Percentiles rank a stretch among this genome's conserved stretches.
Conservation (phyloP, 2,113 vertebrate genomes). For the Larimichthys polyactis region DNA sequence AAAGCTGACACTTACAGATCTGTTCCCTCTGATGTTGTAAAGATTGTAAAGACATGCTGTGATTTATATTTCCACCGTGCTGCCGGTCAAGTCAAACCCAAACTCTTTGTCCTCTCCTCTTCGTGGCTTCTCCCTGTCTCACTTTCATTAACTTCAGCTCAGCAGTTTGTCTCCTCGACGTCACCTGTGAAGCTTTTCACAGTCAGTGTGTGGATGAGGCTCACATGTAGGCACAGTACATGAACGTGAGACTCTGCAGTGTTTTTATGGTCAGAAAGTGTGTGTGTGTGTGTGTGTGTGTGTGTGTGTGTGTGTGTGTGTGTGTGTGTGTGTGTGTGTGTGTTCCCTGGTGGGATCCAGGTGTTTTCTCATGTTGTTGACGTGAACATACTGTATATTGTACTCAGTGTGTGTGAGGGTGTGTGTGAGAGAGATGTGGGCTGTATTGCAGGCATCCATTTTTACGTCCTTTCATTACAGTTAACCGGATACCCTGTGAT, state of each 20-base stretch:
- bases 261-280: constrained; percentile 12
- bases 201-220: fast-evolving
- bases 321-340: neutral
- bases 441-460: constrained; percentile 47
- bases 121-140: neutral
- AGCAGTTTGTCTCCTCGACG: neutral
- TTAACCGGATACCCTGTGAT: constrained; percentile 59
- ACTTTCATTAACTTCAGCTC: neutral
- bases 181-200: neutral
- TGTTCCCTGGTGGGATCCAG: constrained; percentile 51
- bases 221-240: neutral
- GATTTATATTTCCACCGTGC: neutral
- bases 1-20: neutral
- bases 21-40: neutral
- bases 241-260: neutral
- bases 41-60: neutral
- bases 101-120: neutral
- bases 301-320: neutral
- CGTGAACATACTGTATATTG: constrained; percentile 10
- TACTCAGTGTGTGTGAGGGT: neutral
- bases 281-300: neutral
- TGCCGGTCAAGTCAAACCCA: neutral
- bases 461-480: constrained; percentile 72
- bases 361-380: constrained; percentile 53
- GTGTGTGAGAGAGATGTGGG: neutral